Conservation (phyloP, 1,140 invertebrate genomes). For the Panagrolaimus sp. region DNA sequence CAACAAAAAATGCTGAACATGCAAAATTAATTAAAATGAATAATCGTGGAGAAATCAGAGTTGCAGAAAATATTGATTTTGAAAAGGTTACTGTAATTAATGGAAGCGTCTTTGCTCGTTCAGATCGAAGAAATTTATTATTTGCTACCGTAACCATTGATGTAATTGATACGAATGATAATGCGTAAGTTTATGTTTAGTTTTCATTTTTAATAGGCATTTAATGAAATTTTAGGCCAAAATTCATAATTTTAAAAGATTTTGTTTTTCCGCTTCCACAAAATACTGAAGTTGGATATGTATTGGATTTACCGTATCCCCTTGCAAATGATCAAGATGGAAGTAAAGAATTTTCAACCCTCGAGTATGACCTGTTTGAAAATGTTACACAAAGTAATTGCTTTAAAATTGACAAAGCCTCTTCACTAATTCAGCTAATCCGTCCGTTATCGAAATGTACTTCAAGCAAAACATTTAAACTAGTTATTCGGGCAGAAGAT, state of each 20-base stretch:
- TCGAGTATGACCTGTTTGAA: constrained; percentile 5
- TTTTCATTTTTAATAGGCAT: not conserved
- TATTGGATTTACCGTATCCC: constrained; percentile 15
- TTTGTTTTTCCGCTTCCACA: not conserved
- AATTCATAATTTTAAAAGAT: not conserved
- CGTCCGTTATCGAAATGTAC: not conserved
- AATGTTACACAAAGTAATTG: not conserved
- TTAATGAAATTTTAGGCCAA: not conserved
- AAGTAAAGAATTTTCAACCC: not conserved
- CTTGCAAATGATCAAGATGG: constrained; percentile 15
- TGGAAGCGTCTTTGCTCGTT: constrained; percentile 1
- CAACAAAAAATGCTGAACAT: constrained; percentile 1
- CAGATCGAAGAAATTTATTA: not conserved
- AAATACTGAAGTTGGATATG: constrained; percentile 1
- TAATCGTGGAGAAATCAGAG: not conserved
- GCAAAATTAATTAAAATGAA: constrained; percentile 10
- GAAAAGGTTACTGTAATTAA: constrained; percentile 15
- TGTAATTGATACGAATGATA: constrained; percentile 11
- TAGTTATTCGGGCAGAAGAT: not conserved
- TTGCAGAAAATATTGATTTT: constrained; percentile 11
- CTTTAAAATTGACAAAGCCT: constrained; percentile 11
- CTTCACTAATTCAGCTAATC: constrained; percentile 5
- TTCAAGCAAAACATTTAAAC: not conserved
- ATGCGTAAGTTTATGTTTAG: not conserved
- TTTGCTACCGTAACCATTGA: constrained; percentile 12